A percentile compares a stretch with the other conserved stretches of the same genome.
These are phyloP conservation scores for Manduca sexta DNA, from an alignment of 1,140 invertebrate species.

Conservation along the genomic window DNA sequence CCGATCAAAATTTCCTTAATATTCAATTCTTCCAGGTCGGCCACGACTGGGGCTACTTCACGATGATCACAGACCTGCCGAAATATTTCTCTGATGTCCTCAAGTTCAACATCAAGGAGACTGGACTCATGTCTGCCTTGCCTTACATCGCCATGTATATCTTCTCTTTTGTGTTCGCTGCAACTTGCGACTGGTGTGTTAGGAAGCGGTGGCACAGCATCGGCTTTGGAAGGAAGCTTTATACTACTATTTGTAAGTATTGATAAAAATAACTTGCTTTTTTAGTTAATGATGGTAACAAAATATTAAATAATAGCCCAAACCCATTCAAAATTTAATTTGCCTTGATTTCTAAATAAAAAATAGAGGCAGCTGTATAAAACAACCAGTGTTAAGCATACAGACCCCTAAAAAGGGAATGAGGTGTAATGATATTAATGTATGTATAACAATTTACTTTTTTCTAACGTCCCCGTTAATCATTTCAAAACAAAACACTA, in stretches of 20 bases:
- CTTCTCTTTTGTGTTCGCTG: constrained; percentile 77
- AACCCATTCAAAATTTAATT: too few species aligned
- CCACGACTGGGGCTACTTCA: constrained; percentile 96
- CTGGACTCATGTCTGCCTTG: constrained; percentile 80
- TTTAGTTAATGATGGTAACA: too few species aligned
- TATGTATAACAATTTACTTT: too few species aligned
- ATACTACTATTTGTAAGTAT: constrained; percentile 79
- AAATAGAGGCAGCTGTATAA: too few species aligned
- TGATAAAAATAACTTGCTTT: background rate
- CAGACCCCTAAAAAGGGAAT: too few species aligned
- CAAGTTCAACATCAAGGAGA: constrained; percentile 85
- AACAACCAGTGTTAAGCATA: too few species aligned
- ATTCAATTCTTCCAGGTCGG: constrained; percentile 75
- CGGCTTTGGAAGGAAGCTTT: constrained; percentile 80
- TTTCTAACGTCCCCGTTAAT: too few species aligned
- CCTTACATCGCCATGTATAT: constrained; percentile 84
- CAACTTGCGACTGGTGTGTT: constrained; percentile 78
- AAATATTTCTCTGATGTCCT: constrained; percentile 93
- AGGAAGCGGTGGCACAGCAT: constrained; percentile 74
- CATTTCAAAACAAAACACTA: too few species aligned
- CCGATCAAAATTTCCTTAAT: too few species aligned
- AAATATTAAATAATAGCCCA: too few species aligned
- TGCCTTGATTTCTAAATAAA: too few species aligned
- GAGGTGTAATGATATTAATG: too few species aligned
- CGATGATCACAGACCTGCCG: constrained; percentile 92